Percentiles rank a stretch among this genome's conserved stretches.
Evolutionary conservation across 2,113 vertebrate genomes (phyloP).

Genomic region (Archilochus colubris): DNA sequence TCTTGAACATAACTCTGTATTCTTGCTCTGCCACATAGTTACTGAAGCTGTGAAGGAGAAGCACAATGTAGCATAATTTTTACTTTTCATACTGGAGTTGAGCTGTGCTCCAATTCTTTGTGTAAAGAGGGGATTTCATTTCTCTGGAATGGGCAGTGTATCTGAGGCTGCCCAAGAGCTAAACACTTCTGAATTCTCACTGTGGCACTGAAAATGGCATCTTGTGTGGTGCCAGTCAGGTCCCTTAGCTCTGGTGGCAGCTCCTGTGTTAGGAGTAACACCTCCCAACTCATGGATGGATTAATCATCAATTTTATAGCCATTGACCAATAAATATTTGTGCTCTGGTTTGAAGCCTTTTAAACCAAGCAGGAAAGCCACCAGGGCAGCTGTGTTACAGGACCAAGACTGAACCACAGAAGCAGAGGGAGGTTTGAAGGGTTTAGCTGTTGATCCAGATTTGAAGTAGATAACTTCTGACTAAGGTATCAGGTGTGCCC

Average conservation of each 20-base stretch:
- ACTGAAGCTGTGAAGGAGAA: background rate
- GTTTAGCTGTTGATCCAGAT: conserved; percentile 21
- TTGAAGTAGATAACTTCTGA: conserved; percentile 29
- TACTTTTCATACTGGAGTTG: background rate
- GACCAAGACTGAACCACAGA: background rate
- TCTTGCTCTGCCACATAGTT: background rate
- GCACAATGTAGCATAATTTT: background rate
- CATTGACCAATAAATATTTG: background rate
- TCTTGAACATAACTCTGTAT: background rate
- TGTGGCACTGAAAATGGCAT: background rate
- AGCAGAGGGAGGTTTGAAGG: background rate
- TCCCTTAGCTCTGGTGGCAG: background rate
- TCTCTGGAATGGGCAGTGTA: background rate
- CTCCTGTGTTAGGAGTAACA: background rate
- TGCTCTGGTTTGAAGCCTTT: background rate
- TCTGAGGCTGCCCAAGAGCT: background rate
- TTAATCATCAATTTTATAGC: background rate
- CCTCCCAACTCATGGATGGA: background rate
- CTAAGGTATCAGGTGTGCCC: background rate
- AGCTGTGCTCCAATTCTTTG: background rate
- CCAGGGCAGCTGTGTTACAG: background rate
- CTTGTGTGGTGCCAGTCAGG: background rate
- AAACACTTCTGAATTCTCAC: background rate
- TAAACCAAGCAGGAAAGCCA: background rate
- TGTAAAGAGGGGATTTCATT: background rate